Evolutionary conservation across 2,113 vertebrate species (phyloP).

Genomic region (Gavia stellata): DNA sequence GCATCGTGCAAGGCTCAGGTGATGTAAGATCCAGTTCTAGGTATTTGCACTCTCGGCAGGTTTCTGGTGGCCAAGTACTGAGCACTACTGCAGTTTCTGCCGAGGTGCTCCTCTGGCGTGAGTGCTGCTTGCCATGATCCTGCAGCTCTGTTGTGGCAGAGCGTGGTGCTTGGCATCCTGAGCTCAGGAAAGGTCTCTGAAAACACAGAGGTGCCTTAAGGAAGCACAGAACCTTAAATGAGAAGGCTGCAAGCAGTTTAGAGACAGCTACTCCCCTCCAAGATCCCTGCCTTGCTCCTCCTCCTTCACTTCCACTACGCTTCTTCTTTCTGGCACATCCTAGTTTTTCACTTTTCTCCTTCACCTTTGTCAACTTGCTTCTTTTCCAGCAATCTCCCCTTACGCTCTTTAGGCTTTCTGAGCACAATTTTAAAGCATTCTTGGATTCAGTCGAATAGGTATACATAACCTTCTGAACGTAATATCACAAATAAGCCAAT

Average conservation of each 20-base stretch:
- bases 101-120: background rate
- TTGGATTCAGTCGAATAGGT: background rate
- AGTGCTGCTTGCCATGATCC: background rate
- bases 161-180: background rate
- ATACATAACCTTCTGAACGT: background rate
- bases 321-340: background rate
- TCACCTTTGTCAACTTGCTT: background rate
- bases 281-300: background rate
- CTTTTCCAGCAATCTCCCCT: background rate
- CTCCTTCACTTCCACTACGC: background rate
- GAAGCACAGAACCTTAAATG: background rate
- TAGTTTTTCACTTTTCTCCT: background rate
- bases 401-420: background rate
- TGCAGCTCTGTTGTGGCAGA: background rate
- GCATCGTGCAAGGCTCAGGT: accelerated
- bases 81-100: background rate
- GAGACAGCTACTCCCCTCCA: background rate
- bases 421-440: background rate
- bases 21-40: background rate
- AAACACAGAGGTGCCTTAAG: background rate
- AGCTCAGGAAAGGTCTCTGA: background rate
- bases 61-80: background rate
- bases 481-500: background rate
- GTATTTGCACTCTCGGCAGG: background rate
- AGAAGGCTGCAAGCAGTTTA: background rate